Evolutionary conservation across 2,888 invertebrate genomes (phyloP).

Genomic region (Acleris sparsana): DNA sequence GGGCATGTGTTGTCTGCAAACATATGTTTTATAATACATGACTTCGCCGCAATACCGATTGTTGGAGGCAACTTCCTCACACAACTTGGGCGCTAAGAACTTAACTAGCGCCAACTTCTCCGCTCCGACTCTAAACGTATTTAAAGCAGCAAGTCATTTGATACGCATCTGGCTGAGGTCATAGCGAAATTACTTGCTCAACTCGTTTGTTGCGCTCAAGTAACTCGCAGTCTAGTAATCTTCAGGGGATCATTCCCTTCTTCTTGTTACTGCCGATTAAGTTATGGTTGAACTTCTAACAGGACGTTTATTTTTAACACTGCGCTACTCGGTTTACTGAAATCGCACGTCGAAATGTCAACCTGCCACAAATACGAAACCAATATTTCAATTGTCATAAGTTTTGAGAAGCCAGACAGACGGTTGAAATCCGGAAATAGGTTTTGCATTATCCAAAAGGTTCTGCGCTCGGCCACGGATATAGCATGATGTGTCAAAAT

Average conservation of each 20-base stretch:
- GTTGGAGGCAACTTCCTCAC: conserved; percentile 36
- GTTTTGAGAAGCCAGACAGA: conserved; percentile 47
- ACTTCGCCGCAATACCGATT: conserved; percentile 9
- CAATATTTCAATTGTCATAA: conserved; percentile 61
- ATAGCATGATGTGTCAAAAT: conserved; percentile 73
- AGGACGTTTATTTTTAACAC: conserved; percentile 19
- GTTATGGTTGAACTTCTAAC: conserved; percentile 9
- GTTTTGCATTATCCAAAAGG: conserved; percentile 67
- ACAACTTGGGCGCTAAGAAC: conserved; percentile 44
- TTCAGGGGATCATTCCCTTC: conserved; percentile 7
- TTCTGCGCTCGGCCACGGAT: conserved; percentile 56
- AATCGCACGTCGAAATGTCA: conserved; percentile 49
- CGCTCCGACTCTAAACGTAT: conserved; percentile 44
- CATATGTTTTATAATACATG: conserved; percentile 17
- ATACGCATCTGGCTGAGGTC: conserved; percentile 39
- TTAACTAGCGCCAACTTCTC: conserved; percentile 41
- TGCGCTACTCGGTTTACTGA: conserved; percentile 34
- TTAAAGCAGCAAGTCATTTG: conserved; percentile 45
- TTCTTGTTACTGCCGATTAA: conserved; percentile 11
- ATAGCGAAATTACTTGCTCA: conserved; percentile 38
- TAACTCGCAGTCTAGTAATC: conserved; percentile 11
- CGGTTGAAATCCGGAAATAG: conserved; percentile 60
- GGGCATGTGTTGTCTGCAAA: conserved; percentile 3
- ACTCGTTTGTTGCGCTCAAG: conserved; percentile 34
- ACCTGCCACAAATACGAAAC: conserved; percentile 47